Base-by-base conservation (phyloP, 2,888 invertebrate species). In the Ophion costatus region DNA sequence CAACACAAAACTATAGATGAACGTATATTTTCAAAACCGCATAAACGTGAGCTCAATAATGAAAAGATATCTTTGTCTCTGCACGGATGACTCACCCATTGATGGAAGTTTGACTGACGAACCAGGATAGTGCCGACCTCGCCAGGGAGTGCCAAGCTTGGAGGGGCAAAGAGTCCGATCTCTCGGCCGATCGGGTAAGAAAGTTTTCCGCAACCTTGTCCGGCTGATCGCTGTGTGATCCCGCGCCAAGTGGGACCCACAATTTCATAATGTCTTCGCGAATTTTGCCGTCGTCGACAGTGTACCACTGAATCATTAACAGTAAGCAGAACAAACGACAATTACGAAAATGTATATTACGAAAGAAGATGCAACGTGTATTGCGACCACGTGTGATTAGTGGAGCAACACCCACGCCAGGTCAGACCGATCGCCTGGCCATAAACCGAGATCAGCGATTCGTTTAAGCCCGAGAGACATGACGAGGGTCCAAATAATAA, bases 81-180 rank as follows among this genome's bases (percentile, higher is more conserved):
- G 9, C n/a, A 66, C 22, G 42, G 29, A 11, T 2, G 77, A 95
- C 96, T 96, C 94, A 98, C 96, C 99, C 99, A 94, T 99, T 99
- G 88, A 98, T 97, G 89, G 98, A 98, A 2, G 99, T 99, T 93
- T 97, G 97, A 45, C 98, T 97, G 96, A 99, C 97, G 94, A 99
- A 98, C 94, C 97, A 96, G 87, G 97, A 96, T 24, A 99, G 95
- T 61, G 99, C 94, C n/a, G 97, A 95, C 90, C 97, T 97, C 20
- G 97, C 97, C 57, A 99, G 90, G 57, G 97, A 96, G 94, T 99
- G 98, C 96, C 98, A 98, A 86, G 98, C 95, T 94, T 99, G 98
- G 38, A 97, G 96, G 94, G 98, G 96, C 81, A 99, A 94, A 95
- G 97, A 97, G 89, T 98, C 97, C 3, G 98, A 97, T 93, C 97